Percentiles rank a stretch among this genome's conserved stretches.
Conservation (phyloP, 2,797 vertebrate species). For the Eospalax fontanierii region DNA sequence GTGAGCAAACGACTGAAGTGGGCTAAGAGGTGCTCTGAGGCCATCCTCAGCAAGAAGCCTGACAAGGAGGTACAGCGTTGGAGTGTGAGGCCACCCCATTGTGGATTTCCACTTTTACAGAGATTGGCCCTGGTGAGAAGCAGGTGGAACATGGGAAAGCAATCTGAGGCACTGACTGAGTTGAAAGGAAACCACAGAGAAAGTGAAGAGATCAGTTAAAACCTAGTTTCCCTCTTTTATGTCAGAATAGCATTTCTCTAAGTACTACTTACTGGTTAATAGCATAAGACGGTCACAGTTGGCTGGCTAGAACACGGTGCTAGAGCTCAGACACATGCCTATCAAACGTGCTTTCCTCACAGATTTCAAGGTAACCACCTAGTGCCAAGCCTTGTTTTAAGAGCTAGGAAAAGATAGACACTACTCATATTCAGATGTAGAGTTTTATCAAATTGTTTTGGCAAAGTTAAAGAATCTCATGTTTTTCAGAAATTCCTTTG, state of each 20-base stretch:
- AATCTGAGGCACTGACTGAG: background rate
- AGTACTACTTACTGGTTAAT: background rate
- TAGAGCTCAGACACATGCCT: background rate
- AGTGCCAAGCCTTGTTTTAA: slow-evolving; percentile 9
- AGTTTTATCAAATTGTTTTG: slow-evolving; percentile 53
- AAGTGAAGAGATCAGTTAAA: background rate
- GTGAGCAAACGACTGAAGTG: background rate
- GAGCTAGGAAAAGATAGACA: background rate
- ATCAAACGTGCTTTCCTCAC: background rate
- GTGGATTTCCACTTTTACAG: background rate
- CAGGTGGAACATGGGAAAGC: background rate
- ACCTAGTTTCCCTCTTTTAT: background rate
- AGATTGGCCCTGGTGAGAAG: background rate
- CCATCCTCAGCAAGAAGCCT: background rate
- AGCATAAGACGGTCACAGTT: background rate
- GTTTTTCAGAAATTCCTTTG: slow-evolving; percentile 61
- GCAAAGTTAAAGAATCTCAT: slow-evolving; percentile 44
- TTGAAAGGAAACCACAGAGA: background rate
- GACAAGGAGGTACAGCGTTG: background rate
- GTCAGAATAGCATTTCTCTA: background rate
- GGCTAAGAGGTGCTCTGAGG: background rate
- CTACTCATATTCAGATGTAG: slow-evolving; percentile 14
- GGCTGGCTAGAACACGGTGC: background rate
- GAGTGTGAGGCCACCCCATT: too few relatives aligned
- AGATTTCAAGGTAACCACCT: slow-evolving; percentile 5